phyloP scores from a whole-genome alignment of 2,113 vertebrate species.

The Hystrix cristata region DNA sequence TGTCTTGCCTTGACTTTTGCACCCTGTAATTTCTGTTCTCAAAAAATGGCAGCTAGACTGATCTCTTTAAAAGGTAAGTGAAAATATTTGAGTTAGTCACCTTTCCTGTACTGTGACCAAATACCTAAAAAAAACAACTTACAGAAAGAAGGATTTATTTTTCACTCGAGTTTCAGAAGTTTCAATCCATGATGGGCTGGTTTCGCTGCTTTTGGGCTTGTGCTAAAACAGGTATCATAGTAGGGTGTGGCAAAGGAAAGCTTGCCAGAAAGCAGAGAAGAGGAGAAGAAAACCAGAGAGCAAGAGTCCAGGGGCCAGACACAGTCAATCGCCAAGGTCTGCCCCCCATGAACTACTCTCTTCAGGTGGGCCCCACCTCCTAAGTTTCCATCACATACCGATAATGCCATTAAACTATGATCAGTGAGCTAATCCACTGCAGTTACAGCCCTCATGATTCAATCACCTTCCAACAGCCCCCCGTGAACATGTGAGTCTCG shows the following conservation, averaged over 20 bases:
- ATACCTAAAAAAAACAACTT: background rate
- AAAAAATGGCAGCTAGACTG: slow-evolving; percentile 40
- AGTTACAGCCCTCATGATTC: background rate
- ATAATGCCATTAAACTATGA: background rate
- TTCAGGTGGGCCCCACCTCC: background rate
- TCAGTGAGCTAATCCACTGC: background rate
- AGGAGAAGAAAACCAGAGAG: background rate
- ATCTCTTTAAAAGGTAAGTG: slow-evolving; percentile 19
- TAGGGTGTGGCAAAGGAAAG: background rate
- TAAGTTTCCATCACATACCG: background rate
- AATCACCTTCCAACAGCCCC: background rate
- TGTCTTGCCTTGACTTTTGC: background rate
- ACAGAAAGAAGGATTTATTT: background rate
- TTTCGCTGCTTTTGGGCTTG: background rate
- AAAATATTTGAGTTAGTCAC: background rate
- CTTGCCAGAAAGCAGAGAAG: background rate
- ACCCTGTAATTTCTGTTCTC: slow-evolving; percentile 3
- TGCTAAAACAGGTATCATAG: no score
- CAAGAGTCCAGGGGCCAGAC: background rate
- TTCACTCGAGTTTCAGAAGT: background rate
- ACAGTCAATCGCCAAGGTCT: background rate
- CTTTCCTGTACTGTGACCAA: background rate
- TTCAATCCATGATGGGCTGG: background rate
- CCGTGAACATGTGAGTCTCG: background rate
- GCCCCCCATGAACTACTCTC: background rate